These are phyloP conservation scores for Astyanax mexicanus DNA, from an alignment of 2,797 vertebrate genomes.

Conservation along the genomic window DNA sequence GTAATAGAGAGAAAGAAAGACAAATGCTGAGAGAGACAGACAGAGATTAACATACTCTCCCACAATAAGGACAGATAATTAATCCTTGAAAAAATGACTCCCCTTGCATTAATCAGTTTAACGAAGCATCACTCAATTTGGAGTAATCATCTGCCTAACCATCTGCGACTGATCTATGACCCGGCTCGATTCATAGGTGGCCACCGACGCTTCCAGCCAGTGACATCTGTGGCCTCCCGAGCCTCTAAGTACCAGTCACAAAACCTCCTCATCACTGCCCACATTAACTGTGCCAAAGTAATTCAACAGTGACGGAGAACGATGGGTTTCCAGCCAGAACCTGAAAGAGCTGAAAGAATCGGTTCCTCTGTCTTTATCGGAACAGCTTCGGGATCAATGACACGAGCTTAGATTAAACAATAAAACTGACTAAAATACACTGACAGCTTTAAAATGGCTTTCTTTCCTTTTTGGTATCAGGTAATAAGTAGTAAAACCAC, in stretches of 20 bases:
- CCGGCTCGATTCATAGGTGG: constrained; percentile 27
- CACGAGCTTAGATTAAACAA: not conserved
- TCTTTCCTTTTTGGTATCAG: too few relatives aligned
- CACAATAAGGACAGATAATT: constrained; percentile 63
- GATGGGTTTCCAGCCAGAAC: not conserved
- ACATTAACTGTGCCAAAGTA: not conserved
- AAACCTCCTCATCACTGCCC: not conserved
- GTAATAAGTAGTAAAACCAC: not conserved
- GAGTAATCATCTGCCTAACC: constrained; percentile 65
- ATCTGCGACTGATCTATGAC: constrained; percentile 62
- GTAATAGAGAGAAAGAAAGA: too few relatives aligned
- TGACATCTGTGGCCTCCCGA: not conserved
- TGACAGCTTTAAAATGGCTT: too few relatives aligned
- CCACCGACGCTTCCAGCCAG: not conserved
- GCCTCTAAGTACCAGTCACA: not conserved
- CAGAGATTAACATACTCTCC: constrained; percentile 51
- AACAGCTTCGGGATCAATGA: not conserved
- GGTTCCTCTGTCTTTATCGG: not conserved
- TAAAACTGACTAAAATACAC: too few relatives aligned
- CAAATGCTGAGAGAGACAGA: not conserved
- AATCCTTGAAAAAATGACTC: constrained; percentile 59
- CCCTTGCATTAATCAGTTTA: constrained; percentile 66
- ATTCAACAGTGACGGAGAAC: not conserved
- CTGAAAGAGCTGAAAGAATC: not conserved
- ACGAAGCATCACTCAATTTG: constrained; percentile 62